Evolutionary conservation across 2,888 invertebrate genomes (phyloP).

Genomic region (Drosophila fulvimacula): DNA sequence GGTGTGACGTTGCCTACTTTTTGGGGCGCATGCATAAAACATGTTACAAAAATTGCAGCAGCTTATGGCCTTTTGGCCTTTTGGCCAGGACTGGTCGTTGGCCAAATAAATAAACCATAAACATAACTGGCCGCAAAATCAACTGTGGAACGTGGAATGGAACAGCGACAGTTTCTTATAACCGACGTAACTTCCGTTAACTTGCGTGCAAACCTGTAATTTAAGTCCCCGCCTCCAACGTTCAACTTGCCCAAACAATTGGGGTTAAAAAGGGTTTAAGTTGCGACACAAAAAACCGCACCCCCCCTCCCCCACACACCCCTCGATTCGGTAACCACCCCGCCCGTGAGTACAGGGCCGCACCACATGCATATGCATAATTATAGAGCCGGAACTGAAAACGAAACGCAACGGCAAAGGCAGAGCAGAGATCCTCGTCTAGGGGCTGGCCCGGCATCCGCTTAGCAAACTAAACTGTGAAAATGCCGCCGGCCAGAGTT

Average conservation of each 20-base stretch:
- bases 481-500: conserved; percentile 55
- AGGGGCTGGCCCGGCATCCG: conserved; percentile 51
- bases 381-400: conserved; percentile 66
- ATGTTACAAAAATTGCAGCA: conserved; percentile 71
- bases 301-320: neutral
- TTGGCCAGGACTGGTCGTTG: conserved; percentile 25
- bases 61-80: neutral
- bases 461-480: conserved; percentile 76
- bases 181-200: conserved; percentile 67
- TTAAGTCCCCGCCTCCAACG: conserved; percentile 27
- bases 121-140: conserved; percentile 71
- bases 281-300: conserved; percentile 46
- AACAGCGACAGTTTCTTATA: conserved; percentile 51
- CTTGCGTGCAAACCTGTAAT: conserved; percentile 74
- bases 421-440: neutral
- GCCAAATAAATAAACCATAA: conserved; percentile 76
- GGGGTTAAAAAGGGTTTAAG: conserved; percentile 78
- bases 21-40: conserved; percentile 52
- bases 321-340: too few relatives aligned
- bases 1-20: conserved; percentile 26
- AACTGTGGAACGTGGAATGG: conserved; percentile 20
- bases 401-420: conserved; percentile 14
- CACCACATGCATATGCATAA: conserved; percentile 64
- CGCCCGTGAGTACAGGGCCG: too few relatives aligned
- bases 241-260: conserved; percentile 36